Evolutionary conservation across 2,797 vertebrate genomes (phyloP), one percentile per base, ranked within the genome.

Genomic region (Acipenser transmontanus): DNA sequence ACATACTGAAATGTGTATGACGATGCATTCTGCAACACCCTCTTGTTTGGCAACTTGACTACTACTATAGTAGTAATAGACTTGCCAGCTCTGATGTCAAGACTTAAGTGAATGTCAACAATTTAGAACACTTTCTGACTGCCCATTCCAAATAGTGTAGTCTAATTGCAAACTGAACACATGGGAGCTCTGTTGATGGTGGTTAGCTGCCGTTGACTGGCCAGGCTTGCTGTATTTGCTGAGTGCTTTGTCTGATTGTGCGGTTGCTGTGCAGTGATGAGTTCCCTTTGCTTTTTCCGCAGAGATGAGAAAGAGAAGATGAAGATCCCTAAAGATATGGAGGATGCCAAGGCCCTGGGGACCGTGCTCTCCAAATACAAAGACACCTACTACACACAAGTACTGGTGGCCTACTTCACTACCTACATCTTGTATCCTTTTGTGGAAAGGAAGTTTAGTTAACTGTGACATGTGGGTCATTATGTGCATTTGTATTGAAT

Each of bases 341-440:
- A 98, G 66, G 97, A 99, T 81, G 97, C 97, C 75, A 99, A 99
- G 82, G 97, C 95, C 56, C 82, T 99, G 85, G 97, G 97, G 78
- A 96, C 90, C 70, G 96, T 99, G 67, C 87, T 99, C 69, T 99
- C 96, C 70, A 99, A 97, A 80, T 99, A 99, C 71, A 99, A 99
- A 82, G 96, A 99, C 82, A 95, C 95, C 0, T 99, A 95, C 82
- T 99, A 99, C 17, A 92, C 93, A 76, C 93, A 99, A 85, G 97
- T 99, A 68, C 84, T 99, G 82, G 84, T 98, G 77, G 97, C 97
- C 64, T 99, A 98, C 84, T 99, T 99, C 84, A 85, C 96, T 77
- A 99, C 97, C 0, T 99, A 97, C 2, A 60, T 99, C 80, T 99
- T 99, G 97, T 99, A 99, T 99, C 97, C 95, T 99, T 94, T 81